phyloP scores from a whole-genome alignment of 2,888 invertebrate species.

The Pseudanteris insignis region DNA sequence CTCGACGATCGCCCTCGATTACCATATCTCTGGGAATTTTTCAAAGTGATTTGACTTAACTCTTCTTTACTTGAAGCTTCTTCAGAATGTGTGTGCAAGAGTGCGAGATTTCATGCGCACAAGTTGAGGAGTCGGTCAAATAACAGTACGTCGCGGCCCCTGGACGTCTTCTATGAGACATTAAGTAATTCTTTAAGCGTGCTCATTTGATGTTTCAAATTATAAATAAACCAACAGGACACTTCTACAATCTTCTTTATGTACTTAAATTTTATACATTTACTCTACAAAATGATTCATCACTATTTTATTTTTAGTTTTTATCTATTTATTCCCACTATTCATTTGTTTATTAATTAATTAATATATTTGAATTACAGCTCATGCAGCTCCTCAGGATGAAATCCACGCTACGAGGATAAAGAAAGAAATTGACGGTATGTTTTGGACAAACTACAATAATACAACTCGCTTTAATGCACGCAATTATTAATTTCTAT shows the following conservation, averaged over 20 bases:
- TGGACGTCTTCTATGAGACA: slow-evolving; percentile 57
- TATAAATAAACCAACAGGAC: slow-evolving; percentile 11
- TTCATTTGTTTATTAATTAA: too few relatives aligned
- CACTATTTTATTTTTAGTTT: neutral
- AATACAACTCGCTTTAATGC: too few relatives aligned
- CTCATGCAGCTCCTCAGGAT: slow-evolving; percentile 41
- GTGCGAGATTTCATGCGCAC: slow-evolving; percentile 33
- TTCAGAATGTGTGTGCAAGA: slow-evolving; percentile 50
- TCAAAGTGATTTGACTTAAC: slow-evolving; percentile 54
- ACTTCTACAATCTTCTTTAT: slow-evolving; percentile 13
- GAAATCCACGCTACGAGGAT: slow-evolving; percentile 52
- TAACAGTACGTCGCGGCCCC: slow-evolving; percentile 65
- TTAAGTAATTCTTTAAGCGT: slow-evolving; percentile 24
- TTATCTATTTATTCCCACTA: too few relatives aligned
- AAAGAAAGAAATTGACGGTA: slow-evolving; percentile 61
- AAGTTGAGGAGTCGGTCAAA: slow-evolving; percentile 62
- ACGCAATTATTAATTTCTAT: too few relatives aligned
- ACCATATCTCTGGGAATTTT: slow-evolving; percentile 60
- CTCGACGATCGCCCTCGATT: slow-evolving; percentile 61
- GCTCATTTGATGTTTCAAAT: slow-evolving; percentile 21
- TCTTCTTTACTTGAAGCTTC: slow-evolving; percentile 55
- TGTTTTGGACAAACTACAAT: slow-evolving; percentile 44
- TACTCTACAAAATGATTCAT: too few relatives aligned
- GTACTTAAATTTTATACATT: too few relatives aligned
- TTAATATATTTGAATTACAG: too few relatives aligned